Evolutionary conservation across 2,797 vertebrate species (phyloP).

Genomic region (Otolemur crassicaudatus): DNA sequence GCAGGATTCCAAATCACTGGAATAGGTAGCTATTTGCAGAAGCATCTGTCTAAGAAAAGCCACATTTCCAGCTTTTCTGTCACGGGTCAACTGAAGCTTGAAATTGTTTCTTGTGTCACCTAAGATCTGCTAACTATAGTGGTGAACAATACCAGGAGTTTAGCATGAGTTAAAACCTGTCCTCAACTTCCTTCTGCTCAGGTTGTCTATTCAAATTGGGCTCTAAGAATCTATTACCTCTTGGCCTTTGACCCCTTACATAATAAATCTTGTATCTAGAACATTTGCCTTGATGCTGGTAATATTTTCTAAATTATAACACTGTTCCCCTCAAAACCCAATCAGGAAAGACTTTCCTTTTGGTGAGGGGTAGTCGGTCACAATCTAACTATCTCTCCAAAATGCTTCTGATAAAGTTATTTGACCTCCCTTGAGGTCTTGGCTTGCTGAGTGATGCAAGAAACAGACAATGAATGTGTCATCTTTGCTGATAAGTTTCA

Average conservation of each 20-base stretch:
- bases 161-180: background rate
- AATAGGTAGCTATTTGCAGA: background rate
- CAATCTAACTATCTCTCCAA: background rate
- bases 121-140: background rate
- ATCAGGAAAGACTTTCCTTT: background rate
- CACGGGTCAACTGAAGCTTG: background rate
- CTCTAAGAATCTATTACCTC: background rate
- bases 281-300: background rate
- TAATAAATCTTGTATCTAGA: background rate
- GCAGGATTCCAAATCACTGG: background rate
- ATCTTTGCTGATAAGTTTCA: background rate
- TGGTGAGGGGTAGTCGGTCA: background rate
- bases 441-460: background rate
- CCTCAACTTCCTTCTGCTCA: background rate
- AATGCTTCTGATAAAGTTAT: background rate
- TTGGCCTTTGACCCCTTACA: background rate
- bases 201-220: background rate
- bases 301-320: background rate
- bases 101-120: background rate
- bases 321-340: background rate
- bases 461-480: background rate
- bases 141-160: background rate
- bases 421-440: background rate
- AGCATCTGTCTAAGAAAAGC: background rate
- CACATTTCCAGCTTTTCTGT: background rate